A percentile compares a stretch with the other conserved stretches of the same genome.
phyloP scores from a whole-genome alignment of 2,797 vertebrate species.

The Adrianichthys oophorus region DNA sequence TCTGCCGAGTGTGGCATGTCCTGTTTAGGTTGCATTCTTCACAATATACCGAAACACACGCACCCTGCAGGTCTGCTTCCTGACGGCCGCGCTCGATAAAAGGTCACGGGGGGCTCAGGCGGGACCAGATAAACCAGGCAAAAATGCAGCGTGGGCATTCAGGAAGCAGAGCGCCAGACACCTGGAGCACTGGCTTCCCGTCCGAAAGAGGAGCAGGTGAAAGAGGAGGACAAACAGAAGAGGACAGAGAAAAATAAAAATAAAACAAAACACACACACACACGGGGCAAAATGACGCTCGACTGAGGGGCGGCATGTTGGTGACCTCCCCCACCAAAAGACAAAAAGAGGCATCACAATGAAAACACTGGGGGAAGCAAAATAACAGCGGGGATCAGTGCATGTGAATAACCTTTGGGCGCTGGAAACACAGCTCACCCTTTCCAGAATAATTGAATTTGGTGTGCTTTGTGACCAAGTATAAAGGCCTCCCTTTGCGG shows the following conservation, averaged over 20 bases:
- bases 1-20: slow-evolving; percentile 61
- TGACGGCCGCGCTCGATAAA: slow-evolving; percentile 11
- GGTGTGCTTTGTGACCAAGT: slow-evolving; percentile 78
- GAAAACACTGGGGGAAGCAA: slow-evolving; percentile 76
- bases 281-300: slow-evolving; percentile 47
- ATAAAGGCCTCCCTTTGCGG: slow-evolving; percentile 77
- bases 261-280: slow-evolving; percentile 16
- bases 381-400: slow-evolving; percentile 72
- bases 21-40: slow-evolving; percentile 73
- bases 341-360: slow-evolving; percentile 72
- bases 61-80: slow-evolving; percentile 22
- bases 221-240: slow-evolving; percentile 36
- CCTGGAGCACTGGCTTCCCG: slow-evolving; percentile 6
- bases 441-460: slow-evolving; percentile 83
- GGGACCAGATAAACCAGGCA: slow-evolving; percentile 1
- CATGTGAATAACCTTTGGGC: slow-evolving; percentile 76
- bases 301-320: slow-evolving; percentile 60
- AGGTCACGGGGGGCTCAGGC: neutral
- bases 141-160: neutral
- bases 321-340: slow-evolving; percentile 37
- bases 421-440: slow-evolving; percentile 75
- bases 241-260: slow-evolving; percentile 18
- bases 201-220: slow-evolving; percentile 24
- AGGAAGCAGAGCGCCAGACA: slow-evolving; percentile 6
- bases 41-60: slow-evolving; percentile 55